A percentile compares a stretch with the other conserved stretches of the same genome.
phyloP scores from a whole-genome alignment of 2,888 invertebrate genomes.

The Lydus trimaculatus region DNA sequence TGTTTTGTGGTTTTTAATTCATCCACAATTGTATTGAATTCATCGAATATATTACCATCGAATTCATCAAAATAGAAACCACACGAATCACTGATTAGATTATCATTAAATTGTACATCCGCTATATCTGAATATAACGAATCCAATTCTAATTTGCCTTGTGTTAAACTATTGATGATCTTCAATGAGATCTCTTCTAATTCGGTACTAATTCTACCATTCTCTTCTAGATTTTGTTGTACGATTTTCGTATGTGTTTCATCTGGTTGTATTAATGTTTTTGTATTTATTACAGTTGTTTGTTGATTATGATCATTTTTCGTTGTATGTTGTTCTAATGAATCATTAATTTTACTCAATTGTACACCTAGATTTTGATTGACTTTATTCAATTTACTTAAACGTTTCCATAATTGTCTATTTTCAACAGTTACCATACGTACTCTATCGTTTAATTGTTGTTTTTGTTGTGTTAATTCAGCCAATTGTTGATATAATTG shows the following conservation, averaged over 20 bases:
- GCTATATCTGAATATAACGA: conserved; percentile 74
- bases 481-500: conserved; percentile 70
- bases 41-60: conserved; percentile 67
- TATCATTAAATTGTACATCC: conserved; percentile 66
- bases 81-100: conserved; percentile 68
- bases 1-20: conserved; percentile 70
- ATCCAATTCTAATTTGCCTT: conserved; percentile 74
- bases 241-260: conserved; percentile 66
- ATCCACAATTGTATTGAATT: conserved; percentile 71
- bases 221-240: conserved; percentile 60
- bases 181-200: conserved; percentile 81
- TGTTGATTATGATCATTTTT: conserved; percentile 48
- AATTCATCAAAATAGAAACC: conserved; percentile 70
- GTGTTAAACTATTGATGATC: conserved; percentile 72
- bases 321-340: conserved; percentile 60
- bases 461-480: conserved; percentile 76
- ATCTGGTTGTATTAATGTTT: conserved; percentile 75
- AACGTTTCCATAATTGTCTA: conserved; percentile 78
- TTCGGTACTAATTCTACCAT: conserved; percentile 69
- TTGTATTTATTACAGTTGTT: conserved; percentile 64
- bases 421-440: conserved; percentile 85
- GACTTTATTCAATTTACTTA: conserved; percentile 70
- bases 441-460: conserved; percentile 77
- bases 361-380: conserved; percentile 65
- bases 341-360: conserved; percentile 64